Evolutionary conservation across 2,888 invertebrate species (phyloP).

Genomic region (Euspilapteryx auroguttella): DNA sequence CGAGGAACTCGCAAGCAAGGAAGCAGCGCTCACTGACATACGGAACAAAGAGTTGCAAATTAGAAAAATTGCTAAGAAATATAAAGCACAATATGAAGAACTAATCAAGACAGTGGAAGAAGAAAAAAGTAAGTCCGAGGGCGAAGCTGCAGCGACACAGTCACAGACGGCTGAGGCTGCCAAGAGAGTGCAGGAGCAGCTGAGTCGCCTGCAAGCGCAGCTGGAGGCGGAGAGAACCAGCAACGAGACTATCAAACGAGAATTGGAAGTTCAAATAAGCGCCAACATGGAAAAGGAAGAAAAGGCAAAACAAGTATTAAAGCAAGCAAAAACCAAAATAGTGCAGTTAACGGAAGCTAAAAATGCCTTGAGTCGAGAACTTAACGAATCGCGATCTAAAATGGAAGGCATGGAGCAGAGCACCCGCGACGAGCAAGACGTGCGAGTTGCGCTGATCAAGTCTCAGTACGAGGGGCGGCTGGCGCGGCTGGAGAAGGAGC

Average conservation of each 20-base stretch:
- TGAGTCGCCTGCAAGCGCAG: constrained; percentile 39
- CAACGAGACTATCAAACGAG: constrained; percentile 67
- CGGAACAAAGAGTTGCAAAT: constrained; percentile 73
- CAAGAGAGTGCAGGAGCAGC: constrained; percentile 54
- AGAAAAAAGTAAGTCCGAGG: constrained; percentile 61
- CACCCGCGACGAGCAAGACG: constrained; percentile 59
- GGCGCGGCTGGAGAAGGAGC: constrained; percentile 72
- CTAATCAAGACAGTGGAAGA: constrained; percentile 68
- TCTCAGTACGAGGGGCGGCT: constrained; percentile 72
- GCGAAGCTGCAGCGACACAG: constrained; percentile 50
- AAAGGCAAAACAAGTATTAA: constrained; percentile 67
- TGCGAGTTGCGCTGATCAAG: constrained; percentile 63
- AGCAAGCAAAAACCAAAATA: constrained; percentile 75
- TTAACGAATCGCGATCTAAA: constrained; percentile 54
- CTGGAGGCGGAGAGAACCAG: constrained; percentile 53
- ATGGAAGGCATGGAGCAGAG: constrained; percentile 51
- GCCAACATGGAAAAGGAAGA: constrained; percentile 65
- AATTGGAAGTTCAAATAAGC: constrained; percentile 63
- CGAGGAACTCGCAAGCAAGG: constrained; percentile 69
- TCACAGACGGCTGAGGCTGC: constrained; percentile 39
- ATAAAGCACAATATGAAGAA: constrained; percentile 84
- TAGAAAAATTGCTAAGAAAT: constrained; percentile 89
- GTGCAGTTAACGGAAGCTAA: constrained; percentile 72
- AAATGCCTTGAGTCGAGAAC: constrained; percentile 61
- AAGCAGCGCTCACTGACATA: constrained; percentile 67